Evolutionary conservation across 1,140 invertebrate species (phyloP).

Genomic region (Piezodorus guildinii): DNA sequence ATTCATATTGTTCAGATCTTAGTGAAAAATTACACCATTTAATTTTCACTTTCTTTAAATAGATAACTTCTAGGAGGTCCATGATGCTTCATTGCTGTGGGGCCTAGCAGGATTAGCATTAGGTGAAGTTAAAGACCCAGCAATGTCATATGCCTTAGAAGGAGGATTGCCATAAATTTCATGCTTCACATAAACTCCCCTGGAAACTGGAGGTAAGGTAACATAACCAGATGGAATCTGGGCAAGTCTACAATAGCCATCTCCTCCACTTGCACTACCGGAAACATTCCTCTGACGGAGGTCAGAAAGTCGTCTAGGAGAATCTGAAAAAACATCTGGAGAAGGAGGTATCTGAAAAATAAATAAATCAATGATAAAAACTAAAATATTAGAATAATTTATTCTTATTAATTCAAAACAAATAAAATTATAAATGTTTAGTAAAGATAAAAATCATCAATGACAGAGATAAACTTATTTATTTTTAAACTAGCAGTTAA

Average conservation of each 20-base stretch:
- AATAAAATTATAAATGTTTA: too few relatives aligned
- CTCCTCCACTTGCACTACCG: slow-evolving; percentile 16
- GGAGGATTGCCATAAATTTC: slow-evolving; percentile 1
- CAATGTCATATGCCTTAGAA: slow-evolving; percentile 12
- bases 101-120: neutral
- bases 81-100: slow-evolving; percentile 6
- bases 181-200: slow-evolving; percentile 16
- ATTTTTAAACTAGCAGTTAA: too few relatives aligned
- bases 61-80: neutral
- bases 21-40: neutral
- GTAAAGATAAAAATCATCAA: too few relatives aligned
- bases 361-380: neutral
- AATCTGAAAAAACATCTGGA: slow-evolving; percentile 17
- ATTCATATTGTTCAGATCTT: neutral
- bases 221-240: slow-evolving; percentile 16
- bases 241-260: slow-evolving; percentile 17
- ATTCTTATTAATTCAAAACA: neutral
- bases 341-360: slow-evolving; percentile 11
- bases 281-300: slow-evolving; percentile 13
- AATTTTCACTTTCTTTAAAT: neutral
- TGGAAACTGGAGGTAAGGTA: slow-evolving; percentile 6
- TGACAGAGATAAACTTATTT: too few relatives aligned
- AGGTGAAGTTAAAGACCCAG: neutral
- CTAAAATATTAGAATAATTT: neutral
- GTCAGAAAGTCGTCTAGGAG: neutral